phyloP scores from a whole-genome alignment of 2,888 invertebrate species.

The Oscheius onirici region DNA sequence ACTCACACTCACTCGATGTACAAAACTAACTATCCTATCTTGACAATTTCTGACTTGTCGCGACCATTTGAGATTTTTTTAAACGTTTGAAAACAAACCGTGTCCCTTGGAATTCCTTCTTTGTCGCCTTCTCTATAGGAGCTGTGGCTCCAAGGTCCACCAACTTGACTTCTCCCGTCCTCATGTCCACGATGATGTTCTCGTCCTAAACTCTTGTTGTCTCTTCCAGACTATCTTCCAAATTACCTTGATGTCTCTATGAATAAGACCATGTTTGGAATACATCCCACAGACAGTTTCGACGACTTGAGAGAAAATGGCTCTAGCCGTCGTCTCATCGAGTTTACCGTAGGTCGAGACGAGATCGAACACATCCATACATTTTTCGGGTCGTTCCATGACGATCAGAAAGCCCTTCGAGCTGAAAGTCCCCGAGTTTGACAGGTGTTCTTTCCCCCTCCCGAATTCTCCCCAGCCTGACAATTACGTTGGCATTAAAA shows the following conservation, averaged over 20 bases:
- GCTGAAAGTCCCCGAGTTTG: slow-evolving; percentile 41
- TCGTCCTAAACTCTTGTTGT: slow-evolving; percentile 52
- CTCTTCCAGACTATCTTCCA: not conserved
- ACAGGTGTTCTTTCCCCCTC: not conserved
- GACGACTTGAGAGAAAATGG: slow-evolving; percentile 64
- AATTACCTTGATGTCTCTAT: slow-evolving; percentile 64
- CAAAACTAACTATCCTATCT: no score
- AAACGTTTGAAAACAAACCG: slow-evolving; percentile 21
- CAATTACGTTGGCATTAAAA: slow-evolving; percentile 7
- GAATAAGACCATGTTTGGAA: slow-evolving; percentile 61
- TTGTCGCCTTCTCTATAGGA: slow-evolving; percentile 57
- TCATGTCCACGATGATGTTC: slow-evolving; percentile 66
- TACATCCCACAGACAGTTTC: slow-evolving; percentile 64
- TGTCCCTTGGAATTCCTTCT: slow-evolving; percentile 63
- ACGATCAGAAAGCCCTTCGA: slow-evolving; percentile 62
- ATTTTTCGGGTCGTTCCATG: slow-evolving; percentile 51
- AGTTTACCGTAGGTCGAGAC: slow-evolving; percentile 62
- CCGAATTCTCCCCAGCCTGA: not conserved
- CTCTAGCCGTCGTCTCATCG: slow-evolving; percentile 61
- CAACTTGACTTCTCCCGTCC: slow-evolving; percentile 63
- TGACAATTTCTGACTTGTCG: no score
- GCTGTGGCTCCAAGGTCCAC: slow-evolving; percentile 69
- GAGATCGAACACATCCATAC: slow-evolving; percentile 68
- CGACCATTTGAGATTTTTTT: no score
- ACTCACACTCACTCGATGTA: no score